Conservation (phyloP, 2,113 vertebrate genomes). For the Tringa solitaria region DNA sequence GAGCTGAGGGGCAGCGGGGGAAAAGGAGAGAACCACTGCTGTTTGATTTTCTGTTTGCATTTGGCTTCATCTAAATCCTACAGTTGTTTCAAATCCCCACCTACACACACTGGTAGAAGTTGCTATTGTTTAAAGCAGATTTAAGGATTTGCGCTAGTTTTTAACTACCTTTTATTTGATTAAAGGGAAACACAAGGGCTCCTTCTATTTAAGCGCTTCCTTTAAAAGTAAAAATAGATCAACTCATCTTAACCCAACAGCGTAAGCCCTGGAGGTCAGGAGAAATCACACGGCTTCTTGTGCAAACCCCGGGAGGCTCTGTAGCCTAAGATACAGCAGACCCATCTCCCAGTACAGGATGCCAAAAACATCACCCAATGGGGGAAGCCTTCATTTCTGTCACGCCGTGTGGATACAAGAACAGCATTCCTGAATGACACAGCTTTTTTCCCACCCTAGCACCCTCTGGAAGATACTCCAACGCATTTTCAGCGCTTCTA, state of each 20-base stretch:
- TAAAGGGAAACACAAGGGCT: not conserved
- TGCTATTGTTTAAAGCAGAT: slow-evolving; percentile 61
- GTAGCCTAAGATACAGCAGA: not conserved
- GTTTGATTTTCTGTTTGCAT: not conserved
- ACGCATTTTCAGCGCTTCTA: not conserved
- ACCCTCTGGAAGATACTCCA: slow-evolving; percentile 4
- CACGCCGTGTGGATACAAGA: not conserved
- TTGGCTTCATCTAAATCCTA: slow-evolving; percentile 25
- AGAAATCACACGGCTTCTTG: not conserved
- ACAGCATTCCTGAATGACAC: not conserved
- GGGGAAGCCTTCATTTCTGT: not conserved
- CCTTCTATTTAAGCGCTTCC: not conserved
- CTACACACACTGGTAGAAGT: slow-evolving; percentile 29
- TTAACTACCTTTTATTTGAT: slow-evolving; percentile 46
- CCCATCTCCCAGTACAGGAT: not conserved
- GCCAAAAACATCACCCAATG: not conserved
- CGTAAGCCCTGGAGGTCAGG: not conserved
- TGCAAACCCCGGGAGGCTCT: not conserved
- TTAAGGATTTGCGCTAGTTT: slow-evolving; percentile 52
- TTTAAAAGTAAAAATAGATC: slow-evolving; percentile 41
- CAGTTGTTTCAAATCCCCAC: slow-evolving; percentile 52
- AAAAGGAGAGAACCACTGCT: not conserved
- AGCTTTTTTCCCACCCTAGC: not conserved
- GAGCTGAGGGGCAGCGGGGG: not conserved
- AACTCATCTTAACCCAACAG: slow-evolving; percentile 18